These are phyloP conservation scores for Myiotriccus ornatus DNA, from an alignment of 2,797 vertebrate species.

Conservation along the genomic window DNA sequence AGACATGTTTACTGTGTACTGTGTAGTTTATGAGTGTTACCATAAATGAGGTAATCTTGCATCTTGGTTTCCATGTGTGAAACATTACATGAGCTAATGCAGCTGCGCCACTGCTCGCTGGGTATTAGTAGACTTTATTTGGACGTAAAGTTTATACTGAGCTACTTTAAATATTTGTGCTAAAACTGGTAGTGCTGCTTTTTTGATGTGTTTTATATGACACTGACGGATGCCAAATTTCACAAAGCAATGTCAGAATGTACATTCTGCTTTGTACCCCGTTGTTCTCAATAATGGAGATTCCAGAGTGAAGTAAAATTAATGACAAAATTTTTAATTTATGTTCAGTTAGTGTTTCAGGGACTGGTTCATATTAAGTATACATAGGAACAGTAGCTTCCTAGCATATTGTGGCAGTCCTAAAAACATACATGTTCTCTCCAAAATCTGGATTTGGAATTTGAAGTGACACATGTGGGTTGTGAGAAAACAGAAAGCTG, in stretches of 20 bases:
- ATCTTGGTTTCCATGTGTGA: slow-evolving; percentile 81
- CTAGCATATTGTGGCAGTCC: background rate
- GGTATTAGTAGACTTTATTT: slow-evolving; percentile 67
- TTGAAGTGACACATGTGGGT: background rate
- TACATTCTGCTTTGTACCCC: background rate
- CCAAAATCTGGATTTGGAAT: background rate
- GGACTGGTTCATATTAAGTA: slow-evolving; percentile 34
- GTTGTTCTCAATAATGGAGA: slow-evolving; percentile 11
- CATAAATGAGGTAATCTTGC: slow-evolving; percentile 84
- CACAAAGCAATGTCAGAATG: background rate
- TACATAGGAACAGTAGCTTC: slow-evolving; percentile 48
- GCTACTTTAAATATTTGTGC: slow-evolving; percentile 66
- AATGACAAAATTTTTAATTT: slow-evolving; percentile 19
- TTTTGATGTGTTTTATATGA: slow-evolving; percentile 53
- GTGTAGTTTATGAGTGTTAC: slow-evolving; percentile 86
- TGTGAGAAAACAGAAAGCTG: background rate
- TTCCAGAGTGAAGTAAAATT: slow-evolving; percentile 42
- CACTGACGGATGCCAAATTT: slow-evolving; percentile 48
- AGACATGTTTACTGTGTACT: slow-evolving; percentile 90
- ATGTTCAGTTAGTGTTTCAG: slow-evolving; percentile 48
- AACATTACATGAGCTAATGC: slow-evolving; percentile 85
- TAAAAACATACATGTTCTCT: background rate
- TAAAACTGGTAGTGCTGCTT: slow-evolving; percentile 60
- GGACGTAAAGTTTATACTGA: slow-evolving; percentile 64
- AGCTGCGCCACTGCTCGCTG: slow-evolving; percentile 74